Conservation (phyloP, 2,888 invertebrate genomes). For the Trissolcus japonicus region DNA sequence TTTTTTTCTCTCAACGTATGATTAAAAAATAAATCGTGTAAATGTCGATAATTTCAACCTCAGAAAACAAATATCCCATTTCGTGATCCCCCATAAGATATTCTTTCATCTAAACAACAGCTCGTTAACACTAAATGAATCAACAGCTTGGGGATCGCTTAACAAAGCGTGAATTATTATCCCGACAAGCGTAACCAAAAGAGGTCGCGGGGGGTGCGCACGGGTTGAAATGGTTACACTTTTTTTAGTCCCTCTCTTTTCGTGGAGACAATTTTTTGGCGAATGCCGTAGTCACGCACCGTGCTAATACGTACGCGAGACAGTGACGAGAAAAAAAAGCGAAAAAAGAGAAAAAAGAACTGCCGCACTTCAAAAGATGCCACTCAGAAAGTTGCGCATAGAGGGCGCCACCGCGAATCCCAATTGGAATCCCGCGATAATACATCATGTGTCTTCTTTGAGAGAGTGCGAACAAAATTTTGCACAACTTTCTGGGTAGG, state of each 20-base stretch:
- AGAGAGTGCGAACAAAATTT: slow-evolving; percentile 15
- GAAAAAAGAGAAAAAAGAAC: slow-evolving; percentile 34
- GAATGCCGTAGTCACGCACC: slow-evolving; percentile 49
- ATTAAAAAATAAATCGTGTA: no score
- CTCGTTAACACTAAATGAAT: slow-evolving; percentile 51
- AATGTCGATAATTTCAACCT: neutral
- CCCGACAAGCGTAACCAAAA: slow-evolving; percentile 38
- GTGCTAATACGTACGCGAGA: slow-evolving; percentile 46
- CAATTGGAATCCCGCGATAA: slow-evolving; percentile 46
- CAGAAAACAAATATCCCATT: neutral
- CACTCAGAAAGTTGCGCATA: slow-evolving; percentile 40
- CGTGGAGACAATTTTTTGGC: slow-evolving; percentile 27
- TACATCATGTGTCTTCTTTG: slow-evolving; percentile 44
- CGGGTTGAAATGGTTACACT: slow-evolving; percentile 35
- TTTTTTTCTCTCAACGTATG: no score
- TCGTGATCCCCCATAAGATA: neutral
- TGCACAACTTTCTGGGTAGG: neutral
- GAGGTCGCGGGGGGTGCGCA: slow-evolving; percentile 25
- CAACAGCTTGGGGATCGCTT: slow-evolving; percentile 37
- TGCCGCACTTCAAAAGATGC: slow-evolving; percentile 45
- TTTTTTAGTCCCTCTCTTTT: slow-evolving; percentile 17
- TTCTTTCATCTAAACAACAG: slow-evolving; percentile 25
- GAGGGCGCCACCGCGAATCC: slow-evolving; percentile 31
- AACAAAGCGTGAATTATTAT: slow-evolving; percentile 47
- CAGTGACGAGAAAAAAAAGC: neutral